Percentiles rank a stretch among this genome's conserved stretches.
Conservation (phyloP, 2,113 vertebrate species). For the Engystomops pustulosus region DNA sequence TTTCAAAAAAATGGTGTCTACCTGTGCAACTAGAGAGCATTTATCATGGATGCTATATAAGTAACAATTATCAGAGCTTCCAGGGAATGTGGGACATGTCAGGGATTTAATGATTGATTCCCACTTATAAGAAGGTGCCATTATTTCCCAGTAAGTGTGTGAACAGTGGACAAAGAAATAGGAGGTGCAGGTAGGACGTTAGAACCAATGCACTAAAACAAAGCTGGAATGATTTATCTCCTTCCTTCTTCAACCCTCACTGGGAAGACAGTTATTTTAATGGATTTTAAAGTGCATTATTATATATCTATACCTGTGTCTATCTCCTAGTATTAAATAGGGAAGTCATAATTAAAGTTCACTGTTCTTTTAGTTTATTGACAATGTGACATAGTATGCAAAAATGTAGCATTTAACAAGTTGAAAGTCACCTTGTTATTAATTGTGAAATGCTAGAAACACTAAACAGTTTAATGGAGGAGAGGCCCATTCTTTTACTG, state of each 20-base stretch:
- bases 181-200: neutral
- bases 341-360: too few species aligned
- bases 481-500: too few species aligned
- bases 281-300: neutral
- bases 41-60: constrained; percentile 73
- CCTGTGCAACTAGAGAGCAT: constrained; percentile 71
- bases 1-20: constrained; percentile 77
- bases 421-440: too few species aligned
- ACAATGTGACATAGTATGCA: too few species aligned
- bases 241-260: neutral
- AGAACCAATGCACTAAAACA: neutral
- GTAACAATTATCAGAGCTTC: constrained; percentile 79
- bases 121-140: constrained; percentile 74
- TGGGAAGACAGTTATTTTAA: neutral
- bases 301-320: neutral
- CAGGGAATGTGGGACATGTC: constrained; percentile 74
- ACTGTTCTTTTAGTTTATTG: too few species aligned
- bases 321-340: neutral
- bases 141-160: constrained; percentile 21
- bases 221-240: neutral
- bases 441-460: too few species aligned
- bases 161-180: constrained; percentile 19
- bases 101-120: constrained; percentile 78
- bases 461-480: too few species aligned
- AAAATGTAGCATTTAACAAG: too few species aligned